Percentiles rank a stretch among this genome's conserved stretches.
Evolutionary conservation across 2,888 invertebrate genomes (phyloP).

Genomic region (Bembecia ichneumoniformis): DNA sequence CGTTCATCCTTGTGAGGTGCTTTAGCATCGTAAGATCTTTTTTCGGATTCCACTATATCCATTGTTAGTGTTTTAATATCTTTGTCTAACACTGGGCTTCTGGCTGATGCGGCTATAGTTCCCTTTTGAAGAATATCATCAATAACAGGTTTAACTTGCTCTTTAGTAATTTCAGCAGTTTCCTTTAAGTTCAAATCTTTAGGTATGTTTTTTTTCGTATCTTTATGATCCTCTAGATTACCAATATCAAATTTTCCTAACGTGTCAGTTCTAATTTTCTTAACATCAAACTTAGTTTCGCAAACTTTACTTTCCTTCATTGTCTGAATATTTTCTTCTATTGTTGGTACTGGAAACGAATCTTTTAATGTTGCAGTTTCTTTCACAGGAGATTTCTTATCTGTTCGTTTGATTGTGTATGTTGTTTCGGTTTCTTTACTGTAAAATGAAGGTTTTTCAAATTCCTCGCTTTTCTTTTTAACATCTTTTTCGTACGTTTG

Average conservation of each 20-base stretch:
- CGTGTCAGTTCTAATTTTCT: conserved; percentile 56
- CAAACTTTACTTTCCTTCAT: conserved; percentile 17
- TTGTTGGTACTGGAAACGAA: conserved; percentile 4
- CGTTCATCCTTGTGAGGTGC: conserved; percentile 60
- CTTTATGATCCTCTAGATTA: conserved; percentile 26
- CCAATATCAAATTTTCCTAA: conserved; percentile 48
- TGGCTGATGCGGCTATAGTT: conserved; percentile 44
- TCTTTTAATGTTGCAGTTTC: conserved; percentile 25
- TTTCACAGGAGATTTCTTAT: conserved; percentile 20
- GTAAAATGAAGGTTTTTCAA: conserved; percentile 19
- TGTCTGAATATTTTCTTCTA: conserved; percentile 22
- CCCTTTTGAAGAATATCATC: conserved; percentile 60
- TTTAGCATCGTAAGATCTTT: conserved; percentile 61
- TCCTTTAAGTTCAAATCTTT: conserved; percentile 38
- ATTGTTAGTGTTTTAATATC: conserved; percentile 47
- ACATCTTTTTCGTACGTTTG: conserved; percentile 10
- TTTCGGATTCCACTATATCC: conserved; percentile 54
- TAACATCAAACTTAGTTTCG: conserved; percentile 48
- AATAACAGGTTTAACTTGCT: conserved; percentile 56
- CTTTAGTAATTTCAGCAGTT: conserved; percentile 48
- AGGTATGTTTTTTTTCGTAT: conserved; percentile 29
- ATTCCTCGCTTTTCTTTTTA: conserved; percentile 5
- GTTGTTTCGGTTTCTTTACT: conserved; percentile 33
- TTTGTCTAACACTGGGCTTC: conserved; percentile 52
- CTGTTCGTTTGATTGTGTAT: conserved; percentile 23